phyloP scores from a whole-genome alignment of 2,797 vertebrate genomes.

The Artibeus lituratus region DNA sequence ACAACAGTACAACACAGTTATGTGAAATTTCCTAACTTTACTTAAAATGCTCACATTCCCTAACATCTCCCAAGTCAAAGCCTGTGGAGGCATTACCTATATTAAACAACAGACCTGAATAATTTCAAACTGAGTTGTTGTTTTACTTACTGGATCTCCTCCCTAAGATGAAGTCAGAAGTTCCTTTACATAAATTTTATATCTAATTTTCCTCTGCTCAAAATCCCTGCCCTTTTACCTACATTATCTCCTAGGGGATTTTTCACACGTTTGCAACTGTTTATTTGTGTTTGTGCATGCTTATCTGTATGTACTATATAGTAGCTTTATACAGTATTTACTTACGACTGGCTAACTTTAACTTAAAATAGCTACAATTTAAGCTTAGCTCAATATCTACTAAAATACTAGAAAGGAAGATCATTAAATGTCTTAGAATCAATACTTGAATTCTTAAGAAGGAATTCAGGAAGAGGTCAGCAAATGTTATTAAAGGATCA shows the following conservation, averaged over 20 bases:
- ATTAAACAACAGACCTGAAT: neutral
- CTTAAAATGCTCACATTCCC: neutral
- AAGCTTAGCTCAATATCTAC: neutral
- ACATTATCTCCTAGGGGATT: neutral
- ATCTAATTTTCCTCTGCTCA: neutral
- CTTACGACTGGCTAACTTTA: neutral
- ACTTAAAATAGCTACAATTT: constrained; percentile 38
- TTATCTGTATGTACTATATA: neutral
- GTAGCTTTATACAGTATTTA: neutral
- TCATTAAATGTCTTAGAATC: constrained; percentile 48
- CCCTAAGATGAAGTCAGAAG: neutral
- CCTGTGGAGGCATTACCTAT: neutral
- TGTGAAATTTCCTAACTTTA: neutral
- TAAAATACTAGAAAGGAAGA: constrained; percentile 36
- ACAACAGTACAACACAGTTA: neutral
- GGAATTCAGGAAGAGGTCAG: constrained; percentile 52
- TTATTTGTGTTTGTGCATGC: neutral
- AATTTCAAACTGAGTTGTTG: neutral
- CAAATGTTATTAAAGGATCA: constrained; percentile 54
- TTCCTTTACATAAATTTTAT: neutral
- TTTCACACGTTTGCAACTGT: neutral
- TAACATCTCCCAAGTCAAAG: neutral
- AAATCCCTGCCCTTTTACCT: neutral
- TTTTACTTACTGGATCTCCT: neutral
- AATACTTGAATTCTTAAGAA: constrained; percentile 61